Conservation (phyloP, 2,888 invertebrate species). For the Conistra vaccinii region DNA sequence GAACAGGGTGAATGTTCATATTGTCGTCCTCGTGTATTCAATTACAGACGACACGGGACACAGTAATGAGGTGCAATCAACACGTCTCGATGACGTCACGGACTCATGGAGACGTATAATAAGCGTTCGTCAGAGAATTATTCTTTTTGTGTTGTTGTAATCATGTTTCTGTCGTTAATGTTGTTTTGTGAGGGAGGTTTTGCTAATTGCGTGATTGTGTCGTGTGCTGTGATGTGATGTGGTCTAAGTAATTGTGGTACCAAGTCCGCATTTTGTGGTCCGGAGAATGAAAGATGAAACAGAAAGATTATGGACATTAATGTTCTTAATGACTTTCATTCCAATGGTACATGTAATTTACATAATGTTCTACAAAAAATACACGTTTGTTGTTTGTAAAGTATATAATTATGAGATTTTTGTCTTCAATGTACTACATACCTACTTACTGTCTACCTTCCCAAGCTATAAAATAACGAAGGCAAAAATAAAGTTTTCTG, state of each 20-base stretch:
- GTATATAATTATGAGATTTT: not conserved
- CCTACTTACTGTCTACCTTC: not conserved
- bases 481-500: not conserved
- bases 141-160: conserved; percentile 51
- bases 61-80: conserved; percentile 72
- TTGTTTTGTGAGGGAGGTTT: conserved; percentile 40
- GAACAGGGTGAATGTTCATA: conserved; percentile 56
- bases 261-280: not conserved
- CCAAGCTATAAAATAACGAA: not conserved
- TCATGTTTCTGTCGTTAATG: conserved; percentile 38
- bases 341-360: not conserved
- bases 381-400: not conserved
- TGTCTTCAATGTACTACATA: not conserved
- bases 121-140: conserved; percentile 53
- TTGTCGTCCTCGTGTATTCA: conserved; percentile 67
- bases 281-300: not conserved
- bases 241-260: conserved; percentile 1
- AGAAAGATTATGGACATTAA: conserved; percentile 4
- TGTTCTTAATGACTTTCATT: not conserved
- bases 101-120: conserved; percentile 48
- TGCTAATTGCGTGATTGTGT: conserved; percentile 35
- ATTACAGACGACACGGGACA: conserved; percentile 71
- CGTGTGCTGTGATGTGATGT: conserved; percentile 15
- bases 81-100: conserved; percentile 74
- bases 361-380: not conserved